These are phyloP conservation scores for Grus americana DNA, from an alignment of 2,113 vertebrate species.

Conservation along the genomic window DNA sequence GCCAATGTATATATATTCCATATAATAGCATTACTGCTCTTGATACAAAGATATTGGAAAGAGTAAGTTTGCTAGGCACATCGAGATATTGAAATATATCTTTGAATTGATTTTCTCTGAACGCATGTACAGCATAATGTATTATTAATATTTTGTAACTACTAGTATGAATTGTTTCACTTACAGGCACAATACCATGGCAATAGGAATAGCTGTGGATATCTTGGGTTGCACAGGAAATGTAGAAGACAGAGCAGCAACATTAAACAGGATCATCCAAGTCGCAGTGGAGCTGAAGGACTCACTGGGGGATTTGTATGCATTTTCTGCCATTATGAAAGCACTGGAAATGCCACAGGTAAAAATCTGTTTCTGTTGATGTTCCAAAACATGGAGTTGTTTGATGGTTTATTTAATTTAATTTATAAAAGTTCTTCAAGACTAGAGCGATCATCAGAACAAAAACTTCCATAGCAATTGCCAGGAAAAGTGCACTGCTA, in stretches of 20 bases:
- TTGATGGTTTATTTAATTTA: not conserved
- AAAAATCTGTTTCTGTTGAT: not conserved
- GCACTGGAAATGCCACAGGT: conserved; percentile 97
- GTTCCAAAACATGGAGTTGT: not conserved
- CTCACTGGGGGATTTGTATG: conserved; percentile 89
- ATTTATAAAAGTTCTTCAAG: not conserved
- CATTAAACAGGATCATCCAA: conserved; percentile 91
- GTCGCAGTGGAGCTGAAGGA: conserved; percentile 93
- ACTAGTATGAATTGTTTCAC: not conserved
- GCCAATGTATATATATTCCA: not conserved
- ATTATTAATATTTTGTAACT: not conserved
- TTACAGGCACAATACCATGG: conserved; percentile 91
- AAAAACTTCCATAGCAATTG: not conserved
- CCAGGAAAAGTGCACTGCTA: not conserved
- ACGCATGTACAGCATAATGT: not conserved
- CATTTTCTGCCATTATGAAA: conserved; percentile 96
- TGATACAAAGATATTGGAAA: not conserved
- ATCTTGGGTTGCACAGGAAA: conserved; percentile 92
- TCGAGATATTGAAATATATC: not conserved
- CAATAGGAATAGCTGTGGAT: conserved; percentile 94
- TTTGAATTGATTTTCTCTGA: not conserved
- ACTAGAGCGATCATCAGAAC: not conserved
- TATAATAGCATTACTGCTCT: not conserved
- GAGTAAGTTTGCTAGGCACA: not conserved
- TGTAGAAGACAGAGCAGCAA: conserved; percentile 87